Percentiles rank a stretch among this genome's conserved stretches.
Evolutionary conservation across 2,797 vertebrate species (phyloP).

Genomic region (Stomatorhinus walkeri): DNA sequence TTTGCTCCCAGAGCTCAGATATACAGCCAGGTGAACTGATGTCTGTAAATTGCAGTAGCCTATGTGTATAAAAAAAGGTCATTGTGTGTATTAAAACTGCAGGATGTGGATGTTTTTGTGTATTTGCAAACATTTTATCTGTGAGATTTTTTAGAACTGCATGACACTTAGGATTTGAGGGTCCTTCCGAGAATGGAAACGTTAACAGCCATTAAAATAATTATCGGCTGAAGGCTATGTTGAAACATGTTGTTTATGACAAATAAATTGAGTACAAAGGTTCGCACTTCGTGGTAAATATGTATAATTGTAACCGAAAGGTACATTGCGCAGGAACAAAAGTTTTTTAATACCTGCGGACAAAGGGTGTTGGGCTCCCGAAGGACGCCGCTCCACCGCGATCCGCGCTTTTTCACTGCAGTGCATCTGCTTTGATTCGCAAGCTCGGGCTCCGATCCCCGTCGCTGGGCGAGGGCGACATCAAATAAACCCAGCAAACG

Average conservation of each 20-base stretch:
- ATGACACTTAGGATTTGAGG: not conserved
- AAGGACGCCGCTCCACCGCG: not conserved
- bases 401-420: not conserved
- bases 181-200: not conserved
- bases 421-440: not conserved
- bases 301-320: not conserved
- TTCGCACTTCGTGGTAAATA: not conserved
- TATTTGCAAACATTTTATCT: not conserved
- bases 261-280: not conserved
- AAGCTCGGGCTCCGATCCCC: not conserved
- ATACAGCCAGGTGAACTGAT: not conserved
- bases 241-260: not conserved
- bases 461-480: slow-evolving; percentile 21
- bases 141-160: not conserved
- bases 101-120: not conserved
- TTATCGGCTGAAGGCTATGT: not conserved
- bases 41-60: not conserved
- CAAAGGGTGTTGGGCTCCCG: not conserved
- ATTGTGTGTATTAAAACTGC: not conserved
- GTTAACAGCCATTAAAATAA: not conserved
- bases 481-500: slow-evolving; percentile 44
- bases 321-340: not conserved
- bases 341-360: not conserved
- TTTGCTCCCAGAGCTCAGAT: not conserved
- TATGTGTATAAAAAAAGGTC: not conserved